These are phyloP conservation scores for Solenopsis fugax DNA, from an alignment of 1,140 invertebrate genomes.

Conservation along the genomic window DNA sequence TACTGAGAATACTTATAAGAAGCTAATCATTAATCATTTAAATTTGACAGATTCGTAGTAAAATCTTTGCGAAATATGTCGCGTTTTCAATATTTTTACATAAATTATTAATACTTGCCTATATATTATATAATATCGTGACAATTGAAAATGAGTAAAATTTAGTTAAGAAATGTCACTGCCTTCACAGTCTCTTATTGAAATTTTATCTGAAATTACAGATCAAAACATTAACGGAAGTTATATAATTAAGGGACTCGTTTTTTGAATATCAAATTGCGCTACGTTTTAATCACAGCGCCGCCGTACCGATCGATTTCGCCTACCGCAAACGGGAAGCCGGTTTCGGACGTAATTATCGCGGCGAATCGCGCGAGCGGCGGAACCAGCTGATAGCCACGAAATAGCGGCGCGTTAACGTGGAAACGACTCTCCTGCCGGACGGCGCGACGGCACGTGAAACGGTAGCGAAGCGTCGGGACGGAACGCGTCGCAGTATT, in stretches of 20 bases:
- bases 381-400: slow-evolving; percentile 53
- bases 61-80: background rate
- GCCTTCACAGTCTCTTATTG: background rate
- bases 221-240: background rate
- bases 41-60: background rate
- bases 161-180: background rate
- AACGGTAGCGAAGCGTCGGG: slow-evolving; percentile 58
- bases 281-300: background rate
- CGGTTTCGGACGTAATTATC: slow-evolving; percentile 58
- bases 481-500: slow-evolving; percentile 60
- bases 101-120: background rate
- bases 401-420: slow-evolving; percentile 61
- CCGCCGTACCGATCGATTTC: slow-evolving; percentile 11
- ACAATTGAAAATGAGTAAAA: background rate
- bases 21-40: background rate
- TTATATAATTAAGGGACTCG: background rate
- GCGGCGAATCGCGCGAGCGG: slow-evolving; percentile 45
- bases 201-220: background rate
- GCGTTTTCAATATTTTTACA: background rate
- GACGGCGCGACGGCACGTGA: slow-evolving; percentile 58
- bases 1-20: background rate
- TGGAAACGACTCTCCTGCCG: slow-evolving; percentile 52
- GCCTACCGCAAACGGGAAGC: background rate
- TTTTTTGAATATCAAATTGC: background rate
- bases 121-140: background rate